Evolutionary conservation across 1,140 invertebrate species (phyloP), one percentile per base, ranked within the genome.

Genomic region (Pygmarrhopalites habei): DNA sequence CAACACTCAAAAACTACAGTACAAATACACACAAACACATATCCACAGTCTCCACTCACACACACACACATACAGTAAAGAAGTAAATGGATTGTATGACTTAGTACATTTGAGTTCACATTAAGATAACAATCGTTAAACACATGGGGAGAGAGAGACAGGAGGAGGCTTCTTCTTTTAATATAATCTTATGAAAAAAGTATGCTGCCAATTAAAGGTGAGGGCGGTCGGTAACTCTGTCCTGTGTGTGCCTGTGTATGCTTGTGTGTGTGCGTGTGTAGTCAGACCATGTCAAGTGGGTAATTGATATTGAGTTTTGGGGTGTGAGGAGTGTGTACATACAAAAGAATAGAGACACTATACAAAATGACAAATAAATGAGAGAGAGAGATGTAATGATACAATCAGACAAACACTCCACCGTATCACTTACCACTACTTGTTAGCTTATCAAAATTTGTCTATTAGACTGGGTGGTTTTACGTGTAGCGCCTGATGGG

Each of bases 161-260:
- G 10, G 35, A 39, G 35, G n/a, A n/a, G n/a, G n/a, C n/a, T n/a
- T n/a, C n/a, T n/a, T n/a, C n/a, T n/a, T n/a, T n/a, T n/a, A n/a
- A n/a, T n/a, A n/a, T n/a, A n/a, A n/a, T n/a, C n/a, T n/a, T n/a
- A n/a, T n/a, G n/a, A n/a, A n/a, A n/a, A n/a, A 39, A 39, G 35
- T 17, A 21, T 23, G 46, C 46, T 49, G 46, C 46, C 46, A 49
- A 49, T n/a, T n/a, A 12, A 49, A 49, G 46, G 46, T 49, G 46
- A 49, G 46, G 46, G 46, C 46, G 46, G 46, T 49, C 46, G 23
- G 46, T 21, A 15, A 49, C 19, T n/a, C n/a, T n/a, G n/a, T n/a
- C n/a, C n/a, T n/a, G n/a, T n/a, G n/a, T n/a, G 46, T 23, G 23
- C 7, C 46, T 14, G 46, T 49, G 46, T 49, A 7, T 15, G 23